Percentiles rank a stretch among this genome's conserved stretches.
Evolutionary conservation across 2,888 invertebrate genomes (phyloP).

Genomic region (Acleris emargana): DNA sequence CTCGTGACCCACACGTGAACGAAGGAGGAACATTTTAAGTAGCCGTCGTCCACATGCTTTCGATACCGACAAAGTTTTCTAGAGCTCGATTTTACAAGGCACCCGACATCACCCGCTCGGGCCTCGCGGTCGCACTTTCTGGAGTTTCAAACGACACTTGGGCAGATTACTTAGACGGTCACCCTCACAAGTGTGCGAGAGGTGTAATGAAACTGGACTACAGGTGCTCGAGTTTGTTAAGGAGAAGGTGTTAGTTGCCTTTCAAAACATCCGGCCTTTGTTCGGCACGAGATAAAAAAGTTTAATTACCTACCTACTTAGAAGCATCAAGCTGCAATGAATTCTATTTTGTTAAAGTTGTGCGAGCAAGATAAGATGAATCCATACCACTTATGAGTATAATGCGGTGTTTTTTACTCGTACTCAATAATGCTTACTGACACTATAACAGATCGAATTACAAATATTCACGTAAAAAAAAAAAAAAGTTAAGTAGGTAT

Average conservation of each 20-base stretch:
- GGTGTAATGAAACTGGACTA: slow-evolving; percentile 45
- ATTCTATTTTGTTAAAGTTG: not conserved
- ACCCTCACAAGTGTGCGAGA: slow-evolving; percentile 42
- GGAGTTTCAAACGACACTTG: slow-evolving; percentile 58
- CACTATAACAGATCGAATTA: too few species aligned
- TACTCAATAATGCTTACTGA: too few species aligned
- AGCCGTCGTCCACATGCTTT: slow-evolving; percentile 47
- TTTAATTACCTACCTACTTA: slow-evolving; percentile 8
- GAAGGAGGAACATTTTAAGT: slow-evolving; percentile 44
- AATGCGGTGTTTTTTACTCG: too few species aligned
- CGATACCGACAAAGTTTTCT: slow-evolving; percentile 49
- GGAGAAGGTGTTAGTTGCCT: slow-evolving; percentile 35
- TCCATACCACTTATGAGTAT: too few species aligned
- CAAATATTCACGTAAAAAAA: too few species aligned
- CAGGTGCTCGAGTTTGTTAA: slow-evolving; percentile 42
- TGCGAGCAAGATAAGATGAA: too few species aligned
- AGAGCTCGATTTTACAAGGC: slow-evolving; percentile 44
- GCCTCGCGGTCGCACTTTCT: slow-evolving; percentile 45
- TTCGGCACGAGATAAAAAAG: slow-evolving; percentile 19
- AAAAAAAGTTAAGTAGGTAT: too few species aligned
- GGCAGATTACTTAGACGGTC: slow-evolving; percentile 49
- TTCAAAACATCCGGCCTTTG: slow-evolving; percentile 37
- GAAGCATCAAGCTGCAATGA: not conserved
- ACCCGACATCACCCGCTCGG: slow-evolving; percentile 44
- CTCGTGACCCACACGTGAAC: slow-evolving; percentile 11